Conservation (phyloP, 2,797 vertebrate genomes). For the Atherinosoma microstoma region DNA sequence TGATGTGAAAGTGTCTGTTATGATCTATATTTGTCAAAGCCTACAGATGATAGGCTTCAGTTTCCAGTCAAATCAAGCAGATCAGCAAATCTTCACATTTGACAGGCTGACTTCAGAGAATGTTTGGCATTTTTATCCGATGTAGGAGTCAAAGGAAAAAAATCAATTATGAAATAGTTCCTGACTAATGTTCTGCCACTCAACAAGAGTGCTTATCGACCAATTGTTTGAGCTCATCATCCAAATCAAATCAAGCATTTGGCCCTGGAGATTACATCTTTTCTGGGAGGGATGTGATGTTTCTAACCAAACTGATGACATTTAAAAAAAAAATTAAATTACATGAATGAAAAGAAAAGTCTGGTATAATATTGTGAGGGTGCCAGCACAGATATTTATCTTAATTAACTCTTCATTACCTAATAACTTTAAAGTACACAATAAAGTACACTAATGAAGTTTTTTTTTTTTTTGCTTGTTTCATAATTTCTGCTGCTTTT, state of each 20-base stretch:
- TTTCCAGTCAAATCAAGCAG: background rate
- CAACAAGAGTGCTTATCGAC: background rate
- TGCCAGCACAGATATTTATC: background rate
- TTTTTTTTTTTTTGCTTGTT: background rate
- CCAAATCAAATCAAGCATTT: constrained; percentile 30
- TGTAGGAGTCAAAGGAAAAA: background rate
- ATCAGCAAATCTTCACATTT: background rate
- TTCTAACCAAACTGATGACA: background rate
- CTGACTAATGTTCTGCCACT: background rate
- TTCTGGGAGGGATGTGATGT: background rate
- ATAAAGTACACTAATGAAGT: too few species aligned
- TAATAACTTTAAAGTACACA: too few species aligned
- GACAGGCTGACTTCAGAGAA: background rate
- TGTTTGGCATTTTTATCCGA: constrained; percentile 6
- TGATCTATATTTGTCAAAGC: background rate
- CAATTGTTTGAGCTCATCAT: constrained; percentile 7
- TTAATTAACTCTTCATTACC: background rate
- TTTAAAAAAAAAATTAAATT: too few species aligned
- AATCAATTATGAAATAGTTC: constrained; percentile 1
- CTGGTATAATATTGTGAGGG: too few species aligned
- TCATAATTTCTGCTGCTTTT: background rate
- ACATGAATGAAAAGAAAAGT: too few species aligned
- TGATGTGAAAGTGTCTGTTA: background rate
- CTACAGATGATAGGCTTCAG: background rate
- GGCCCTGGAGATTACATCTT: background rate